Percentiles rank a stretch among this genome's conserved stretches.
These are phyloP conservation scores for Lepeophtheirus nordmannii DNA, from an alignment of 2,888 invertebrate species.

Conservation along the genomic window DNA sequence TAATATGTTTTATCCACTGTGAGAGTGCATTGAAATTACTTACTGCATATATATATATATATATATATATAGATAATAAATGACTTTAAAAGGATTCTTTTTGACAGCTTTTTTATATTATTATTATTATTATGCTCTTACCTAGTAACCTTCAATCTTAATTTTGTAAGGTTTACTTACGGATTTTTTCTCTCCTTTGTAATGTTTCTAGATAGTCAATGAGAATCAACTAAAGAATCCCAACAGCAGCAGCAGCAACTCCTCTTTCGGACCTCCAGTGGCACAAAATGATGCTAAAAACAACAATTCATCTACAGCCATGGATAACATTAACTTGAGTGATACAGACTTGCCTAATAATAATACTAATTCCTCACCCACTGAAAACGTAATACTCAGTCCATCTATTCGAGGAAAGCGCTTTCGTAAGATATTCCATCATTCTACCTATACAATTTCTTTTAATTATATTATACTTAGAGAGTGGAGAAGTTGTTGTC, in stretches of 20 bases:
- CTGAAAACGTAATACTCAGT: neutral
- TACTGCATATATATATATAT: no score
- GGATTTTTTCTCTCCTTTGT: neutral
- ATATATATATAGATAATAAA: no score
- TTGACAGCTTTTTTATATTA: no score
- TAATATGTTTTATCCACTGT: no score
- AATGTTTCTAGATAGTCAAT: neutral
- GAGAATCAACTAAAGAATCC: conserved; percentile 1
- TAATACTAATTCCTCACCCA: neutral
- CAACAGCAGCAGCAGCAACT: no score
- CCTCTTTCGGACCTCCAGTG: conserved; percentile 5
- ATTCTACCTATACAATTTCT: neutral
- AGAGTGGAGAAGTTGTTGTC: conserved; percentile 80
- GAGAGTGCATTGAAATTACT: no score
- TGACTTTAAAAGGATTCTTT: no score
- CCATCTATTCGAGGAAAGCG: conserved; percentile 1
- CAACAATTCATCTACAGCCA: neutral
- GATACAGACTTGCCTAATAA: neutral
- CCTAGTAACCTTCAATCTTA: no score
- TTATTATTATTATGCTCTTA: no score
- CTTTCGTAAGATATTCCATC: neutral
- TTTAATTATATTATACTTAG: conserved; percentile 36
- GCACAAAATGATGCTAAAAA: neutral
- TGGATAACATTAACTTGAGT: conserved; percentile 22
- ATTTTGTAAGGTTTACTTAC: no score